Base-by-base conservation (phyloP, 2,113 vertebrate species). In the Paramormyrops kingsleyae region DNA sequence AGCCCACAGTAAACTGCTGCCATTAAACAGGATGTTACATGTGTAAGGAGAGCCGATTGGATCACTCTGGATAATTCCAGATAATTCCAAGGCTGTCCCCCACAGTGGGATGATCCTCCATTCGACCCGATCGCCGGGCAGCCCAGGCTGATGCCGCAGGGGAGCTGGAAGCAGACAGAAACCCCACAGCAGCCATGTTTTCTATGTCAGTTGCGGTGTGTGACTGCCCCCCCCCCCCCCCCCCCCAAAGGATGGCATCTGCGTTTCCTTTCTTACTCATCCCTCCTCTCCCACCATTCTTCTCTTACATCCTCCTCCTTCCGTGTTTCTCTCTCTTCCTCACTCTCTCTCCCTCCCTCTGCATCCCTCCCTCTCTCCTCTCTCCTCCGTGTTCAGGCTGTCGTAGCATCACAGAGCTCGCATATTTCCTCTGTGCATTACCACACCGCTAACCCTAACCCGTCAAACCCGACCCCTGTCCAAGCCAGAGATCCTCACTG, bases 251-350 rank as follows among this genome's bases (percentile, higher is more conserved):
- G 10, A 52, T 31, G 31, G 47, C n/a, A 24, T 46, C 24, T 7
- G 10, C 39, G 3, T 39, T 19, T 24, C 59, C 90, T 56, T 87
- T 74, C 62, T 52, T 49, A 87, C 74, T 89, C 90, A 13, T 27
- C 90, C 42, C 56, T 88, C 53, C 89, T 89, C 83, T 46, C 50
- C 47, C 56, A 74, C 6, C 39, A 44, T 87, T 9, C n/a, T 77
- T 47, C 87, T 59, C 31, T 31, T 5, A 46, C 44, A 44, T 77
- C 21, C 42, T 27, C 77, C 15, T 46, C 77, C 17, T 21, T 83
- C 77, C 35, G 1, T 83, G 39, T 24, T 19, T 8, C 77, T 21
- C 80, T 42, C 77, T 46, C 80, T 9, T 13, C 10, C 31, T 42
- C 74, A 2, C 74, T 46, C 80, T 83, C 42, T 24, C 42, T 17